phyloP scores from a whole-genome alignment of 1,140 invertebrate genomes.

The Wasmannia auropunctata region DNA sequence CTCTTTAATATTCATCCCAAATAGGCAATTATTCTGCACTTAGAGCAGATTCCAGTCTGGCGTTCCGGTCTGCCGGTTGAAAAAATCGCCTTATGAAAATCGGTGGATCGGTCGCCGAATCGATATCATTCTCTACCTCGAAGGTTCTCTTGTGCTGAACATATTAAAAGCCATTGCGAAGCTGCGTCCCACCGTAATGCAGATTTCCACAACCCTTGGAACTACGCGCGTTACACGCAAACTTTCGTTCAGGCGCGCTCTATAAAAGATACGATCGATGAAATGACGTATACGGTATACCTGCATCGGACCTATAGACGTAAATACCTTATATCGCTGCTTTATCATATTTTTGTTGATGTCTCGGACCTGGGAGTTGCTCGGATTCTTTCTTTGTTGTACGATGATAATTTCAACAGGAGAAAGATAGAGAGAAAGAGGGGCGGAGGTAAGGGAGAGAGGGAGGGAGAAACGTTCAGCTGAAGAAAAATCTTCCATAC shows the following conservation, averaged over 20 bases:
- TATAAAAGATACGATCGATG: conserved; percentile 48
- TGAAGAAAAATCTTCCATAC: neutral
- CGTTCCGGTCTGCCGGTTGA: neutral
- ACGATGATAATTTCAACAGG: neutral
- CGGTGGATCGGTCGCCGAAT: neutral
- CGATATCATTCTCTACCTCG: neutral
- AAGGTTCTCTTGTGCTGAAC: neutral
- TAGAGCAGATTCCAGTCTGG: neutral
- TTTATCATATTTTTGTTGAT: conserved; percentile 5
- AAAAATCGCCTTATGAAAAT: neutral
- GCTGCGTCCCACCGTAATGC: neutral
- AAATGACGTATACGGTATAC: conserved; percentile 26
- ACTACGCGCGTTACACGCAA: conserved; percentile 48
- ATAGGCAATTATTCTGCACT: neutral
- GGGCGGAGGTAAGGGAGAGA: too few species aligned
- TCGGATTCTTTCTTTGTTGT: neutral
- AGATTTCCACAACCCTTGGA: conserved; percentile 50
- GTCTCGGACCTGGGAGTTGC: neutral
- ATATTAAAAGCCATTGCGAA: neutral
- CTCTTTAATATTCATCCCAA: neutral
- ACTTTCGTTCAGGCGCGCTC: conserved; percentile 60
- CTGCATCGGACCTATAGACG: neutral
- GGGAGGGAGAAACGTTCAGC: neutral
- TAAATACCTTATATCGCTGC: conserved; percentile 20
- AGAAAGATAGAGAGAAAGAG: neutral